phyloP scores from a whole-genome alignment of 2,797 vertebrate species.

The Macropus fuliginosus region DNA sequence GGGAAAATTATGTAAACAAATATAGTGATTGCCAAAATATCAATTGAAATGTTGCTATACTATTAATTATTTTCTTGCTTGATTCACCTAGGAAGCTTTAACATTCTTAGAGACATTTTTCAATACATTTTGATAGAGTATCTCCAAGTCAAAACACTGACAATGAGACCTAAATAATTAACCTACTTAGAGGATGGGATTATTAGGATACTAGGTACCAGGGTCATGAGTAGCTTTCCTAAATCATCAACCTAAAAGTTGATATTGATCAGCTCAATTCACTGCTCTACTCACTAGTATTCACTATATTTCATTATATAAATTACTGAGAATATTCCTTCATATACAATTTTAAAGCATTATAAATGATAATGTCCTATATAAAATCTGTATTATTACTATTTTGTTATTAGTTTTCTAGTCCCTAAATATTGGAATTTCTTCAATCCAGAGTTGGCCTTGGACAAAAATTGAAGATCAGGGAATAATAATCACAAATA shows the following conservation, averaged over 20 bases:
- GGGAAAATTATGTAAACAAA: background rate
- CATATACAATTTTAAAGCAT: background rate
- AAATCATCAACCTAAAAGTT: background rate
- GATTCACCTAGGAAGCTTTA: background rate
- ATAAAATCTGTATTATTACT: background rate
- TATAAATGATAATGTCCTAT: background rate
- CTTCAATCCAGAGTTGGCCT: background rate
- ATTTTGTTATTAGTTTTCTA: background rate
- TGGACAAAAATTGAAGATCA: background rate
- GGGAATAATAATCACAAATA: background rate
- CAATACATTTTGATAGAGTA: background rate
- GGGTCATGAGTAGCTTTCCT: background rate
- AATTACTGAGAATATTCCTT: background rate
- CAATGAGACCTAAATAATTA: background rate
- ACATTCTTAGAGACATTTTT: background rate
- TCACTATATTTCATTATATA: background rate
- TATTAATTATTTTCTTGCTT: background rate
- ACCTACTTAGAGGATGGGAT: background rate
- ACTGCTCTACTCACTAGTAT: background rate
- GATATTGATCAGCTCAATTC: background rate
- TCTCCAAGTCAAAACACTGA: background rate
- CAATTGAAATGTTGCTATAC: background rate
- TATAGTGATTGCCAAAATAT: background rate
- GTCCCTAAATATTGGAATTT: background rate
- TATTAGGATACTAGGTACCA: background rate